Evolutionary conservation across 2,113 vertebrate species (phyloP).

Genomic region (Notarius quadriscutis): DNA sequence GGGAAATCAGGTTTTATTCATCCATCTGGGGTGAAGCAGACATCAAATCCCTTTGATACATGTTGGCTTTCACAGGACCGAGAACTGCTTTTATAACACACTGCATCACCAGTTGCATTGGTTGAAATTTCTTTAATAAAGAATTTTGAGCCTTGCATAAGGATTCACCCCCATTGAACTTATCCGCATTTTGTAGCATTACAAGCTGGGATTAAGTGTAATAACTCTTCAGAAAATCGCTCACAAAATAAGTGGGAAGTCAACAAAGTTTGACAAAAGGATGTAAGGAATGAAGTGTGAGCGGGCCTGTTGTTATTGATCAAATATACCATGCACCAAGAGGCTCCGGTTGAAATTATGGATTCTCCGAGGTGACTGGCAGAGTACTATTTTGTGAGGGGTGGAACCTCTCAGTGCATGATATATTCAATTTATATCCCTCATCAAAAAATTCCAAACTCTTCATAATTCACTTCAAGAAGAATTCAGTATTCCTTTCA

Average conservation of each 20-base stretch:
- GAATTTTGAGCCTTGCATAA: not conserved
- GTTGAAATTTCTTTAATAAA: not conserved
- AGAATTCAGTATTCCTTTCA: too few species aligned
- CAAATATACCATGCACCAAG: too few species aligned
- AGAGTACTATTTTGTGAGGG: too few species aligned
- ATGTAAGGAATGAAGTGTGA: not conserved
- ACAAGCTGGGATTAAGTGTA: not conserved
- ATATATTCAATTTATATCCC: too few species aligned
- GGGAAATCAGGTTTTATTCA: slow-evolving; percentile 9
- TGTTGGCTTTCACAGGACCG: slow-evolving; percentile 19
- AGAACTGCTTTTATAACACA: slow-evolving; percentile 18
- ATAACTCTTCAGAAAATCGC: not conserved
- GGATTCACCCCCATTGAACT: not conserved
- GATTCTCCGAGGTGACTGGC: too few species aligned
- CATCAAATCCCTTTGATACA: slow-evolving; percentile 16
- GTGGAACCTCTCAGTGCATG: too few species aligned
- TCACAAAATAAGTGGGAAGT: not conserved
- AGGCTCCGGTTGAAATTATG: too few species aligned
- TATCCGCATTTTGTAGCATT: not conserved
- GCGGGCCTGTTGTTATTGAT: not conserved
- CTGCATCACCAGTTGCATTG: not conserved
- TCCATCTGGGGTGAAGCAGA: not conserved
- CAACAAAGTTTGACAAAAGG: not conserved
- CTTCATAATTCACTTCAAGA: too few species aligned
- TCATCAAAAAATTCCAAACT: too few species aligned